A percentile compares a stretch with the other conserved stretches of the same genome.
phyloP scores from a whole-genome alignment of 2,888 invertebrate genomes.

The Acleris literana region DNA sequence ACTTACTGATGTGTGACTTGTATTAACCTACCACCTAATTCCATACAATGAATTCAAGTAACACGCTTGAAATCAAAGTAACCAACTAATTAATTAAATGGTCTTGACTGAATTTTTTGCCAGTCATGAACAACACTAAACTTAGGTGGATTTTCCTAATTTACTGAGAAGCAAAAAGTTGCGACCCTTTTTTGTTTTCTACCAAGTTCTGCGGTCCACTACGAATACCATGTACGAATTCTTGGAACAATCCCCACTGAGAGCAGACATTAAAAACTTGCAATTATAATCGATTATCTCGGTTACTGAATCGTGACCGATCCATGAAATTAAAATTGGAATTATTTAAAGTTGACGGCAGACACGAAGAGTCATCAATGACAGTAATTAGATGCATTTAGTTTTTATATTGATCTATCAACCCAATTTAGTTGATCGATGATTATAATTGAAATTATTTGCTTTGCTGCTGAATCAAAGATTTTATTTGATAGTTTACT shows the following conservation, averaged over 20 bases:
- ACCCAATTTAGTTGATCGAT: no score
- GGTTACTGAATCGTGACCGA: conserved; percentile 4
- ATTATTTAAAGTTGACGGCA: not conserved
- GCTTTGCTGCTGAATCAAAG: no score
- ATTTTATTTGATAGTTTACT: no score
- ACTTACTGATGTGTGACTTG: not conserved
- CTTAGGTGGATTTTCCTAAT: not conserved
- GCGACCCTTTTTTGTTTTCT: not conserved
- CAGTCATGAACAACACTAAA: not conserved
- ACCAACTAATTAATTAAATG: conserved; percentile 9
- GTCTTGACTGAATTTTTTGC: not conserved
- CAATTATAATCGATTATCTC: conserved; percentile 23
- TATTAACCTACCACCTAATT: conserved; percentile 12
- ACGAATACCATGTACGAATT: conserved; percentile 17
- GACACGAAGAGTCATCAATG: no score
- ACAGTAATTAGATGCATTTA: no score
- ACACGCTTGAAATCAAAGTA: conserved; percentile 5
- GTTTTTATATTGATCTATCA: no score
- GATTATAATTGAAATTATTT: no score
- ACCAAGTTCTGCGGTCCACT: conserved; percentile 1
- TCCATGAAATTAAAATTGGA: not conserved
- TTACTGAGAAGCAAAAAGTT: conserved; percentile 10
- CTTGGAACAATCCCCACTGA: conserved; percentile 20
- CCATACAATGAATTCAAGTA: conserved; percentile 10
- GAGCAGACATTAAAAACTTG: conserved; percentile 17